Percentiles rank a stretch among this genome's conserved stretches.
Evolutionary conservation across 2,888 invertebrate genomes (phyloP).

Genomic region (Clepsis dumicolana): DNA sequence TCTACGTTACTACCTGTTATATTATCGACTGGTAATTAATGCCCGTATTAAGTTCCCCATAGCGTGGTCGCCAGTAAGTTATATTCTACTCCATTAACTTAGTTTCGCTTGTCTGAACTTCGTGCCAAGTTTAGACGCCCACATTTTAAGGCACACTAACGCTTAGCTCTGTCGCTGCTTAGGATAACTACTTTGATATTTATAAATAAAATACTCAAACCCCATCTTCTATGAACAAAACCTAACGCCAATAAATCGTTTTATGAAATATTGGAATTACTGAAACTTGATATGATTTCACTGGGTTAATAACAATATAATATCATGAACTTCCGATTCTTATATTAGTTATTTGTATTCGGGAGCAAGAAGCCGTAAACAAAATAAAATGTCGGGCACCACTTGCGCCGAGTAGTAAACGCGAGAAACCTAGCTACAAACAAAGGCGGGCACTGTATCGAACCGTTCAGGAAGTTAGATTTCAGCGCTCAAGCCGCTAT

Average conservation of each 20-base stretch:
- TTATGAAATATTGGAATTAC: background rate
- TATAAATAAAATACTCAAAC: too few species aligned
- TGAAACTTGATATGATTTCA: background rate
- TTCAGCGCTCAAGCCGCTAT: slow-evolving; percentile 13
- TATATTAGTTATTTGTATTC: slow-evolving; percentile 12
- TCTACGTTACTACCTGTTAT: slow-evolving; percentile 29
- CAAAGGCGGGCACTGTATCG: slow-evolving; percentile 13
- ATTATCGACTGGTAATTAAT: slow-evolving; percentile 41
- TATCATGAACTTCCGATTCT: slow-evolving; percentile 3
- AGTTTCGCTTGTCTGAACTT: slow-evolving; percentile 41
- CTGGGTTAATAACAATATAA: background rate
- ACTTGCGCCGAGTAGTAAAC: slow-evolving; percentile 8
- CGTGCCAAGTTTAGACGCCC: slow-evolving; percentile 34
- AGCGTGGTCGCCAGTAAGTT: slow-evolving; percentile 40
- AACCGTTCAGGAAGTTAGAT: slow-evolving; percentile 33
- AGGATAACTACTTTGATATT: slow-evolving; percentile 30
- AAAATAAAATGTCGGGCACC: slow-evolving; percentile 24
- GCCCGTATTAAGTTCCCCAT: slow-evolving; percentile 32
- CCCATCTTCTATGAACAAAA: too few species aligned
- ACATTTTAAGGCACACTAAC: slow-evolving; percentile 21
- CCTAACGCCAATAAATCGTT: background rate
- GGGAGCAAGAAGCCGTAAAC: slow-evolving; percentile 9
- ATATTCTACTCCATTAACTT: slow-evolving; percentile 43
- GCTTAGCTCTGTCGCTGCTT: slow-evolving; percentile 2
- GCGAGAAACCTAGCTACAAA: slow-evolving; percentile 9